These are phyloP conservation scores for Sinelater perroti DNA, from an alignment of 2,888 invertebrate genomes.

Conservation along the genomic window DNA sequence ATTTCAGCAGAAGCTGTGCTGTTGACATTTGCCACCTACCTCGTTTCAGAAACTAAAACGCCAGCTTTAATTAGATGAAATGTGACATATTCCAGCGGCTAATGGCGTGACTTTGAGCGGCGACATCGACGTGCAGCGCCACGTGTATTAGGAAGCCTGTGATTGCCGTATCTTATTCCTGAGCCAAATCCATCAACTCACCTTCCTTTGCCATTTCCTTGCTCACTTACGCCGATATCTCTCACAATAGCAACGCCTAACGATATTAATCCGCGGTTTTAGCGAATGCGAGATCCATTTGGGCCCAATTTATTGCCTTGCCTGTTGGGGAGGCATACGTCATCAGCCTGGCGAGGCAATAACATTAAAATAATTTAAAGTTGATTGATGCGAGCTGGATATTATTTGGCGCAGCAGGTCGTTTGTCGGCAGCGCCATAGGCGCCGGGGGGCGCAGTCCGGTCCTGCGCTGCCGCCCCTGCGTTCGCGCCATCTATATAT, in stretches of 20 bases:
- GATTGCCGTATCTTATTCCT: constrained; percentile 34
- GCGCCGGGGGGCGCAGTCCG: constrained; percentile 34
- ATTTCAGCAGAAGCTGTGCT: constrained; percentile 24
- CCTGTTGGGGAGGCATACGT: constrained; percentile 40
- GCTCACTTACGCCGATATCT: constrained; percentile 29
- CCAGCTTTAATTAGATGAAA: constrained; percentile 30
- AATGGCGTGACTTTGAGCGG: constrained; percentile 34
- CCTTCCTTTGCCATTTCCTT: constrained; percentile 34
- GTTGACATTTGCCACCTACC: constrained; percentile 27
- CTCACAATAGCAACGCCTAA: constrained; percentile 26
- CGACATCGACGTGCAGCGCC: constrained; percentile 25
- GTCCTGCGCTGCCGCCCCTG: constrained; percentile 21
- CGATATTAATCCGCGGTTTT: constrained; percentile 25
- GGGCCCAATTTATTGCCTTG: constrained; percentile 26
- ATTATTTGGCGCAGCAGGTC: constrained; percentile 51
- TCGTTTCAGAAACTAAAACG: constrained; percentile 25
- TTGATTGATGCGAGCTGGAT: constrained; percentile 53
- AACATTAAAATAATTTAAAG: constrained; percentile 52
- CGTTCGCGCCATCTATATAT: constrained; percentile 1
- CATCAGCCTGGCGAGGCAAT: constrained; percentile 39
- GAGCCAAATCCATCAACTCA: constrained; percentile 33
- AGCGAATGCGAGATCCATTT: constrained; percentile 25
- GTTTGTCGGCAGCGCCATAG: constrained; percentile 43
- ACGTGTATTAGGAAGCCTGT: constrained; percentile 33
- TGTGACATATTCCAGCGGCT: constrained; percentile 33